Evolutionary conservation across 2,113 vertebrate species (phyloP), one percentile per base, ranked within the genome.

Genomic region (Pica pica): DNA sequence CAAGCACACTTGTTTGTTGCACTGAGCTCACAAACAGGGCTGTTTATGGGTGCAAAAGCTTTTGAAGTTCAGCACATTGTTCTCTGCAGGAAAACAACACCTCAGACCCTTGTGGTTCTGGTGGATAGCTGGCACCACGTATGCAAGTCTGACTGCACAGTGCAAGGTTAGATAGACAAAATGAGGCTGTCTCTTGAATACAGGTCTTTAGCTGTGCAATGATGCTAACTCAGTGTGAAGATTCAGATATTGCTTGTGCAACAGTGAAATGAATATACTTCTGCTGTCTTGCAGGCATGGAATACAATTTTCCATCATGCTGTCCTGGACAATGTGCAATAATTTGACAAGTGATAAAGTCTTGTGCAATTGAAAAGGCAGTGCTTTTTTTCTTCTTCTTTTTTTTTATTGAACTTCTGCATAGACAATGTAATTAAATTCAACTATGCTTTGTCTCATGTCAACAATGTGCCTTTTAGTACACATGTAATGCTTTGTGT

Each of bases 281-380:
- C 35, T 77, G 35, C 71, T 92, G 35, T 91, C 64, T 87, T 78
- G n/a, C 73, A 81, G 56, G 64, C 77, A 52, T 23, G 33, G 41
- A 41, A 68, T 71, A 53, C 49, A 56, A 49, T 83, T 90, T 96
- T 95, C 94, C 68, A 60, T 90, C 68, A 26, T 9, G 10, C 41
- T 87, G 64, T 93, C 71, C 53, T 77, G 33, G 75, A 59, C 42
- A 89, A 31, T 49, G 41, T 84, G 44, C 49, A 90, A 35, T 92
- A 85, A 67, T 91, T 79, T 93, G 85, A 86, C 61, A 93, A 87
- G 91, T 71, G 42, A 71, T 75, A 35, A 91, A 84, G 33, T n/a
- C 52, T 83, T 13, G 0, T 68, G 69, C 52, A 59, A 61, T 84
- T 89, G 69, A 91, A 84, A 90, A 94, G 76, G 37, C 46, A 69